Evolutionary conservation across 2,888 invertebrate species (phyloP), one percentile per base, ranked within the genome.

Genomic region (Tenthredo mesomela): DNA sequence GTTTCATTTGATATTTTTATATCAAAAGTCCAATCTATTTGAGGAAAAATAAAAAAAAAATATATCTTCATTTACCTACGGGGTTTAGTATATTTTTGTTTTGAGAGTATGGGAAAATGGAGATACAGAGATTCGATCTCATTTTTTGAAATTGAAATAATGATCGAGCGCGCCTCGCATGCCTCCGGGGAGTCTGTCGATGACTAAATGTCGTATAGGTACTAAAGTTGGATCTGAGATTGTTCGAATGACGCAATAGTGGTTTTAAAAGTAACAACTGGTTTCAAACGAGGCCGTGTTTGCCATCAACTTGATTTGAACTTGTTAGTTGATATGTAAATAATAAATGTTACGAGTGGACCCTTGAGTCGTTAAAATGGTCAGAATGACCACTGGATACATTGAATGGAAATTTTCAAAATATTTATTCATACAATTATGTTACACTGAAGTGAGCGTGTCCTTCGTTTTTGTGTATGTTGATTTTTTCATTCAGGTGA

Each of bases 221-320:
- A 47, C 75, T 75, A 21, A 43, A 40, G 29, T 47, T 47, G 47
- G 29, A 33, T 77, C 54, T 40, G 54, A 77, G 77, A 77, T 77
- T 77, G 77, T 77, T 77, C 54, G 80, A 80, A 43, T 80, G 80
- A 61, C 61, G 80, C 77, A 77, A 77, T 87, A 89, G 89, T 89
- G 88, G 88, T 89, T 89, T 89, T 88, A 86, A 89, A 89, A 87
- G 89, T 89, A 90, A 89, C 89, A 87, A 88, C 90, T 90, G 65
- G 84, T 50, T 84, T 85, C 86, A 88, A 89, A 89, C 87, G 89
- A 87, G 89, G 86, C 85, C 67, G 87, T 89, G 90, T 89, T 90
- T 89, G 88, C 88, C 87, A 87, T 88, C 90, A 87, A 89, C 89
- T 89, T 87, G 87, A 88, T 87, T 61, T 87, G 21, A 84, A 84